These are phyloP conservation scores for Maccullochella peelii DNA, from an alignment of 2,113 vertebrate species.

Conservation along the genomic window DNA sequence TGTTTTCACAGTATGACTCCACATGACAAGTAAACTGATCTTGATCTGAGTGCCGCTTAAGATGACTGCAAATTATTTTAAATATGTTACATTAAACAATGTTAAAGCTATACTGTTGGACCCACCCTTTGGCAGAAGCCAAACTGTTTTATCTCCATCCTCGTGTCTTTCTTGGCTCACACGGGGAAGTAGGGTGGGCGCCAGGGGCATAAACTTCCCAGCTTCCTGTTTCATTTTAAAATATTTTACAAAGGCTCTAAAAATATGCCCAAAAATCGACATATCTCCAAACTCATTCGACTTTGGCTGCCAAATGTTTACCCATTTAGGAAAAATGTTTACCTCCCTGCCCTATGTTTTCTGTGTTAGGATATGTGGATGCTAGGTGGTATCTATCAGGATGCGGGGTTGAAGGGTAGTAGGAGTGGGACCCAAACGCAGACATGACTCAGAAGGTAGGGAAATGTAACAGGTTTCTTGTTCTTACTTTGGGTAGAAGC, in stretches of 20 bases:
- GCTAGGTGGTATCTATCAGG: too few relatives aligned
- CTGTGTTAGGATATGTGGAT: too few relatives aligned
- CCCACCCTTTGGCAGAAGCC: conserved; percentile 30
- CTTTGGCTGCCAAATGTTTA: conserved; percentile 74
- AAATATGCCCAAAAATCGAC: conserved; percentile 78
- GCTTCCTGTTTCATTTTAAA: conserved; percentile 84
- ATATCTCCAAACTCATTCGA: conserved; percentile 66
- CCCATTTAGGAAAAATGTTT: conserved; percentile 70
- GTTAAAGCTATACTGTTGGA: conserved; percentile 17
- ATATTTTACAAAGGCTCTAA: conserved; percentile 82
- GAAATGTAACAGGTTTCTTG: too few relatives aligned
- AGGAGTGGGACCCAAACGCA: too few relatives aligned
- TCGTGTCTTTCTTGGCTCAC: conserved; percentile 54
- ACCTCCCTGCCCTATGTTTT: conserved; percentile 58
- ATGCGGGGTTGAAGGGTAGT: too few relatives aligned
- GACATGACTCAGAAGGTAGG: too few relatives aligned
- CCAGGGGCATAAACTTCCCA: conserved; percentile 74
- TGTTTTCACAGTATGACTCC: too few relatives aligned
- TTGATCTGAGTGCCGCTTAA: neutral
- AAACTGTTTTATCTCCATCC: conserved; percentile 64
- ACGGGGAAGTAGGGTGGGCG: conserved; percentile 67
- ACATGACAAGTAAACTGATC: neutral
- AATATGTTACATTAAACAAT: conserved; percentile 49
- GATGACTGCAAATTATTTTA: conserved; percentile 28
- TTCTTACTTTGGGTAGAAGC: too few relatives aligned